phyloP scores from a whole-genome alignment of 1,140 invertebrate species.

The Monomorium pharaonis region DNA sequence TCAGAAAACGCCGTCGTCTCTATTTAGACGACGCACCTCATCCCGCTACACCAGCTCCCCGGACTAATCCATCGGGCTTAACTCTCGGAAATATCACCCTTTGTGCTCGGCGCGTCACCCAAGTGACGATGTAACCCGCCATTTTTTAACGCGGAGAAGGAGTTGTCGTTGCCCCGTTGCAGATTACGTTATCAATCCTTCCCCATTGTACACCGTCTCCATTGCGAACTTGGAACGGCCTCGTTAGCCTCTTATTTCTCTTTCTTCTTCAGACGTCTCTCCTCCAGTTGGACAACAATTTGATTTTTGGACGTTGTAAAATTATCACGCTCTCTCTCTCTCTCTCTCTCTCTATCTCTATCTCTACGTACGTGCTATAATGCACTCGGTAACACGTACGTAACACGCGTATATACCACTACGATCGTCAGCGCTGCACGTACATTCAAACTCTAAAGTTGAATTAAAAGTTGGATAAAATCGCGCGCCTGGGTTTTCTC shows the following conservation, averaged over 20 bases:
- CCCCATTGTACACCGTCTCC: background rate
- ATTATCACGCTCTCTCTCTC: too few species aligned
- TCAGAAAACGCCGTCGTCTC: conserved; percentile 54
- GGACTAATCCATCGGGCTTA: conserved; percentile 56
- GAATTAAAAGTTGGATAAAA: conserved; percentile 56
- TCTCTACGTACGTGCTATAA: background rate
- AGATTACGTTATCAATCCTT: conserved; percentile 32
- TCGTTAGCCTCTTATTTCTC: conserved; percentile 7
- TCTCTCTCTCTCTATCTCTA: too few species aligned
- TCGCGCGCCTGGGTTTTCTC: conserved; percentile 23
- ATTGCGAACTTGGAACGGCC: background rate
- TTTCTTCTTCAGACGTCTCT: background rate
- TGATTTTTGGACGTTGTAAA: background rate
- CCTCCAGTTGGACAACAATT: background rate
- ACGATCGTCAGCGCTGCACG: too few species aligned
- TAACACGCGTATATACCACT: background rate
- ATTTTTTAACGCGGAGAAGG: conserved; percentile 8
- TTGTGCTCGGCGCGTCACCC: conserved; percentile 15
- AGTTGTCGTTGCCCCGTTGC: background rate
- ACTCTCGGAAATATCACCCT: conserved; percentile 46
- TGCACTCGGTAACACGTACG: background rate
- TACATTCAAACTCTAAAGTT: background rate
- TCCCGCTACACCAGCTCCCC: background rate
- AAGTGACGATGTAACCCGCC: conserved; percentile 47
- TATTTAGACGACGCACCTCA: conserved; percentile 22